Evolutionary conservation across 2,113 vertebrate genomes (phyloP), one percentile per base, ranked within the genome.

Genomic region (Rhinopithecus roxellana): DNA sequence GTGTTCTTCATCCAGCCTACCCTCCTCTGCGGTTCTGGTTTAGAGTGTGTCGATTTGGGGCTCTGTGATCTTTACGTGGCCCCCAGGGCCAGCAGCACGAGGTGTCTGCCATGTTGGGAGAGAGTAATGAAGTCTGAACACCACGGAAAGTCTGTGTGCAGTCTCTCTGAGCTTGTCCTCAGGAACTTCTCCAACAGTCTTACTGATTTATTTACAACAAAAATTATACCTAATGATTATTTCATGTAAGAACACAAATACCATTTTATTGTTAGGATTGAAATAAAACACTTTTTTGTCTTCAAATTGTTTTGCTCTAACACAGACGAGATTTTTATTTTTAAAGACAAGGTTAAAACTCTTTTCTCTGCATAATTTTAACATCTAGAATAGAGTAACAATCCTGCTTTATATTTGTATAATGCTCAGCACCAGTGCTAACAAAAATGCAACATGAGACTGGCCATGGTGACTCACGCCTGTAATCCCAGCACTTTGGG

Each of bases 91-190:
- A 9, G 52, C 17, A 14, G 20, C 30, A 17, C 11, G n/a, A 27
- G 43, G 14, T 57, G 57, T 8, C 57, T 52, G 6, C n/a, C 22
- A 1, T 1, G 45, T 45, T 18, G 30, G 74, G 40, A 13, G 30
- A 69, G 8, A 50, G 23, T 27, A 30, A 27, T 61, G 4, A 38
- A 17, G 32, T 12, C 0, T 38, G 12, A 11, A 57, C 22, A 2
- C 18, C 1, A 3, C 0, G 0, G 67, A 23, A 40, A 30, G 1
- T 32, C 79, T 25, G 9, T 3, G 1, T 27, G 25, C 6, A 1
- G 0, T 18, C 93, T 84, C 92, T 17, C 40, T 0, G 84, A 0
- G 17, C 35, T 11, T 30, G 18, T 59, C 67, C 0, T 61, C 27
- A 11, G 11, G 52, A 74, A 12, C 70, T 40, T 70, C 52, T 23